A percentile compares a stretch with the other conserved stretches of the same genome.
These are phyloP conservation scores for Cancer borealis DNA, from an alignment of 2,888 invertebrate species.

Conservation along the genomic window DNA sequence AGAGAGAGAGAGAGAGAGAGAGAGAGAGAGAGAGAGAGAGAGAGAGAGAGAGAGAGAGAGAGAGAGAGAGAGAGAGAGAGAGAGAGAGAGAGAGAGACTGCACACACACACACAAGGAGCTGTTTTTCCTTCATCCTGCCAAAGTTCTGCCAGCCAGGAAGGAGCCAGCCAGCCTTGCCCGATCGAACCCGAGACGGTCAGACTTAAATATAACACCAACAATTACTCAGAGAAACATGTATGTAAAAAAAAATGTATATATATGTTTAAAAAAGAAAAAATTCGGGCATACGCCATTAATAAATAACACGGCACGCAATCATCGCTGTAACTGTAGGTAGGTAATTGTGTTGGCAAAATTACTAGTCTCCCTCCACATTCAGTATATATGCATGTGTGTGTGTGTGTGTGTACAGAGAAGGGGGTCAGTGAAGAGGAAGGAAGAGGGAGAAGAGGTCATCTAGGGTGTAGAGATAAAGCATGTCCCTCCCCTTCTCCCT, in stretches of 20 bases:
- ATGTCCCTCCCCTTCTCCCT: neutral
- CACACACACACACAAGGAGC: neutral
- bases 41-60: neutral
- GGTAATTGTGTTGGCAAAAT: neutral
- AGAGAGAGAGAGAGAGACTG: neutral
- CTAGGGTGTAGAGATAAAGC: neutral
- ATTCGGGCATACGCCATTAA: neutral
- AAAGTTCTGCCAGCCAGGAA: neutral
- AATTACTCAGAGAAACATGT: neutral
- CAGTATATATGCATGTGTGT: neutral
- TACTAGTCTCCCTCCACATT: neutral
- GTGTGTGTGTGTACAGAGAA: neutral
- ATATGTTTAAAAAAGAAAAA: neutral
- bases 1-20: neutral
- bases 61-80: neutral
- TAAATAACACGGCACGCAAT: neutral
- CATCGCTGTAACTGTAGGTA: neutral
- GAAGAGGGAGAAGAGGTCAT: neutral
- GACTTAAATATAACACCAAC: constrained; percentile 8
- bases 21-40: constrained; percentile 28
- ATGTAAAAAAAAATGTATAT: neutral
- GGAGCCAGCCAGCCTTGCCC: neutral
- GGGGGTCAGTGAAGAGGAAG: neutral
- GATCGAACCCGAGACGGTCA: neutral
- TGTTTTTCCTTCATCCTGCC: neutral